Evolutionary conservation across 1,140 invertebrate genomes (phyloP).

Genomic region (Nebria ingens): DNA sequence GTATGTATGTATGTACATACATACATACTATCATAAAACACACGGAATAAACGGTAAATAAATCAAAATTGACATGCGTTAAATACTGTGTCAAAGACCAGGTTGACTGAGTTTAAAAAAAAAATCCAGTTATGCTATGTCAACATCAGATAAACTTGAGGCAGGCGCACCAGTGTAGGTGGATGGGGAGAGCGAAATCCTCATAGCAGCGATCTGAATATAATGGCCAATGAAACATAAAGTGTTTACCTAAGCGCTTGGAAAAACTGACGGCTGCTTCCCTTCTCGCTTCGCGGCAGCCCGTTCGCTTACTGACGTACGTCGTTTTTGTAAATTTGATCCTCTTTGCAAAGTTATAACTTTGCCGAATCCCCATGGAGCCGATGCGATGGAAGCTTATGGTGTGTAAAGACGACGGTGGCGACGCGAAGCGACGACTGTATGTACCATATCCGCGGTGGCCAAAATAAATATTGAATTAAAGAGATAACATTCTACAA

Average conservation of each 20-base stretch:
- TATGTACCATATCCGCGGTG: too few species aligned
- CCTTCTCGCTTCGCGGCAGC: too few species aligned
- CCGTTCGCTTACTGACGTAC: too few species aligned
- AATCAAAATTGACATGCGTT: not conserved
- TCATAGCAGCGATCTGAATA: not conserved
- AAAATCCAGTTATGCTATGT: not conserved
- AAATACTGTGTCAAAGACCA: not conserved
- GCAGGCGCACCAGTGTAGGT: not conserved
- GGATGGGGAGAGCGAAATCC: not conserved
- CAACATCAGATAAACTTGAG: not conserved
- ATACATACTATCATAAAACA: too few species aligned
- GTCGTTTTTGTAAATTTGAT: slow-evolving; percentile 6
- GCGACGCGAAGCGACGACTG: not conserved
- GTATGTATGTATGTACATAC: too few species aligned
- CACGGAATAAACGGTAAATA: too few species aligned
- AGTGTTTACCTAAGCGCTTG: slow-evolving; percentile 6
- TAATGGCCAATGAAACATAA: slow-evolving; percentile 8
- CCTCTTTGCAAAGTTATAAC: slow-evolving; percentile 6
- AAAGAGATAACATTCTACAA: too few species aligned
- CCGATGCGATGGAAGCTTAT: not conserved
- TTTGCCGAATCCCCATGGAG: not conserved
- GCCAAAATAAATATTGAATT: not conserved
- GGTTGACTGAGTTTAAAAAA: too few species aligned
- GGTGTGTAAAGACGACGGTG: too few species aligned
- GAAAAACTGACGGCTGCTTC: not conserved